phyloP scores from a whole-genome alignment of 2,797 vertebrate genomes.

The Hippocampus kuda region DNA sequence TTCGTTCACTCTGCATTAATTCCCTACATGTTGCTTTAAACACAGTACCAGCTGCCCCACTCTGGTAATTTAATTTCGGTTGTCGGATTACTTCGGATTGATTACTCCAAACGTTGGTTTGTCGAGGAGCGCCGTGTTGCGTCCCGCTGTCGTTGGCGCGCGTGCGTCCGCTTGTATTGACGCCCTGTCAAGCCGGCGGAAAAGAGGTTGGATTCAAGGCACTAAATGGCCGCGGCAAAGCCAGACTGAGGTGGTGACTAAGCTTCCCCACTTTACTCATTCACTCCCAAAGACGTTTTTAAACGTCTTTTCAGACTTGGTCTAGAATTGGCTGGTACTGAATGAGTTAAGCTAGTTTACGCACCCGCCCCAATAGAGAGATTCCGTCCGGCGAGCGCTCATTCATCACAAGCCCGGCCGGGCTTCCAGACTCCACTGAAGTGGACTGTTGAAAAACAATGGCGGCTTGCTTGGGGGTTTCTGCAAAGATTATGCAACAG shows the following conservation, averaged over 20 bases:
- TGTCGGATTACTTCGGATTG: neutral
- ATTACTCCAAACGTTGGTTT: neutral
- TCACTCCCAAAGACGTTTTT: no score
- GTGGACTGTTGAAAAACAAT: neutral
- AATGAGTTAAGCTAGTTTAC: slow-evolving; percentile 7
- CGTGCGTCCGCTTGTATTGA: neutral
- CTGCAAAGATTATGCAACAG: neutral
- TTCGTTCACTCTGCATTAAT: neutral
- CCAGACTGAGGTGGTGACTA: neutral
- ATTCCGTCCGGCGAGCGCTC: neutral
- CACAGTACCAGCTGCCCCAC: neutral
- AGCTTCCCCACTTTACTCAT: neutral
- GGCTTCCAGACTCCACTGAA: neutral
- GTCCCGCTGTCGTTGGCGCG: neutral
- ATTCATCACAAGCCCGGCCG: neutral
- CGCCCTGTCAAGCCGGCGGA: neutral
- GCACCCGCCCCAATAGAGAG: neutral
- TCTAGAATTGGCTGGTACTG: no score
- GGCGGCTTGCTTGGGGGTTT: neutral
- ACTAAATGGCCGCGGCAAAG: neutral
- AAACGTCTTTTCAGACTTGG: no score
- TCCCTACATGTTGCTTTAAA: neutral
- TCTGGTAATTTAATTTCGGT: neutral
- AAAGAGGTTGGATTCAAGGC: neutral
- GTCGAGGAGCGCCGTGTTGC: neutral